Evolutionary conservation across 2,113 vertebrate species (phyloP), one percentile per base, ranked within the genome.

Genomic region (Emydura subglobosa): DNA sequence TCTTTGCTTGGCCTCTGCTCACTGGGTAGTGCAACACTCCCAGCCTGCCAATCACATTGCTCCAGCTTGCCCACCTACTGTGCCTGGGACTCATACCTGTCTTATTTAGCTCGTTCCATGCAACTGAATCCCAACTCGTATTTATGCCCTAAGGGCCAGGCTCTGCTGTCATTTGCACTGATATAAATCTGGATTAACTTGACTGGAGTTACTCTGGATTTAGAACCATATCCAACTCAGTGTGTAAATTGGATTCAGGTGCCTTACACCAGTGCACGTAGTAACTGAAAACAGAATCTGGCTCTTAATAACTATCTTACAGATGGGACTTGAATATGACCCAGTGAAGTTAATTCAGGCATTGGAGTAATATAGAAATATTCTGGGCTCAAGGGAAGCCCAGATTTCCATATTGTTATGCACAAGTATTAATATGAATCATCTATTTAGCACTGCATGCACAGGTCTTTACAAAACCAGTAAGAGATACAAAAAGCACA

Each of bases 131-230:
- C 5, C 22, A 68, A 42, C 21, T 80, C 57, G 21, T 17, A 9
- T 3, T 55, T 1, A 1, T 0, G 3, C 3, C 4, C 65, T 83
- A 49, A 76, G 49, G 90, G 84, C 39, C 86, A 10, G 2, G 2
- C 2, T 86, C n/a, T 4, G 4, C 10, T 83, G 59, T 17, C 57
- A 94, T 24, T 3, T 51, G 39, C n/a, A 88, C n/a, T 57, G 51
- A 65, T 59, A 86, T 39, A 49, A 19, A 91, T 50, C 42, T 91
- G 83, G 39, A 29, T 29, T n/a, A 80, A 80, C 65, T 72, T 72
- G 9, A 39, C n/a, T 50, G 80, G 2, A 0, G 53, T 24, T 1
- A 0, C 61, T 44, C 44, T 6, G 14, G 10, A 6, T 47, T 47
- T 47, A 47, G 6, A 47, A 47, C 0, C 51, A 44, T 49, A 79